Evolutionary conservation across 2,113 vertebrate genomes (phyloP).

Genomic region (Mormyrus iriodes): DNA sequence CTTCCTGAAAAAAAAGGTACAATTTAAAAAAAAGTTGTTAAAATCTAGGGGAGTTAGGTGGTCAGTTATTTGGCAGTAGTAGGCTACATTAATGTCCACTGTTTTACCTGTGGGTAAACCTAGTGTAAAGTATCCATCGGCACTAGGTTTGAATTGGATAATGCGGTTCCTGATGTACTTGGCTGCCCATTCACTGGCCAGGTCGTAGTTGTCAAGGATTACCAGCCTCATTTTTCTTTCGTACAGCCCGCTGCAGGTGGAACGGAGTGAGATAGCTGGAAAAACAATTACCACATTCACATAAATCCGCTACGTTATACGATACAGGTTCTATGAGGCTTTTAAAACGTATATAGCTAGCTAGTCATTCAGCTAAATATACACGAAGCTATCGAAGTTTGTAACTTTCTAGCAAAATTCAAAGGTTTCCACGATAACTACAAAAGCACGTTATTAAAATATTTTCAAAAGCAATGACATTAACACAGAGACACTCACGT

Average conservation of each 20-base stretch:
- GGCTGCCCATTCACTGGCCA: constrained; percentile 94
- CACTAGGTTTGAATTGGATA: constrained; percentile 78
- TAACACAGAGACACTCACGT: background rate
- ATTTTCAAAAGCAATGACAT: background rate
- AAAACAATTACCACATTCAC: background rate
- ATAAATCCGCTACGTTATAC: background rate
- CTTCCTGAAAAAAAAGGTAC: constrained; percentile 61
- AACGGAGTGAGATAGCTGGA: background rate
- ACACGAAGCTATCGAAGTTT: background rate
- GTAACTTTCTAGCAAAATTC: background rate
- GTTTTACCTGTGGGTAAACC: constrained; percentile 86
- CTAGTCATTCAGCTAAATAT: background rate
- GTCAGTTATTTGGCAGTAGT: background rate
- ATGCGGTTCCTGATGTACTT: constrained; percentile 95
- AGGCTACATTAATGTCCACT: background rate
- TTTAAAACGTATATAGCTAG: background rate
- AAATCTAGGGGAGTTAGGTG: background rate
- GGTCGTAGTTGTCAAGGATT: constrained; percentile 88
- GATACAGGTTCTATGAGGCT: background rate
- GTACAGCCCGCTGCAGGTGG: background rate
- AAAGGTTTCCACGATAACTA: background rate
- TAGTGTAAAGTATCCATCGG: constrained; percentile 79
- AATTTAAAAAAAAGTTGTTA: background rate
- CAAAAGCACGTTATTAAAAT: background rate
- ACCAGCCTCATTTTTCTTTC: constrained; percentile 78